Evolutionary conservation across 2,113 vertebrate genomes (phyloP).

Genomic region (Polypterus bichir): DNA sequence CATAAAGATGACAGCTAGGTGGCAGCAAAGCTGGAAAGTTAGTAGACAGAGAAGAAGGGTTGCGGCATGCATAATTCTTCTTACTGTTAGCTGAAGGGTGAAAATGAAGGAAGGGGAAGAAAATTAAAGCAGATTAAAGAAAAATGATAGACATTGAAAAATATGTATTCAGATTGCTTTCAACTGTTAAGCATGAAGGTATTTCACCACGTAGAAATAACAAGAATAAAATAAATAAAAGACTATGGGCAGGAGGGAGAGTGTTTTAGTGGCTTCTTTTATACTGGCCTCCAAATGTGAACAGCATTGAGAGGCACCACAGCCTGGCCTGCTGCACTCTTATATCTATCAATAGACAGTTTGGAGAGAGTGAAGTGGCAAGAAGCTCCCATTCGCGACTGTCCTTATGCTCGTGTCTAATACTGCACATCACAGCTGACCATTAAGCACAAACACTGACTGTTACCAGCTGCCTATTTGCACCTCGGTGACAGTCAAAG

Average conservation of each 20-base stretch:
- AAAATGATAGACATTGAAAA: constrained; percentile 21
- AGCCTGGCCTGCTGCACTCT: no score
- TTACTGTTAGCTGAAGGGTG: constrained; percentile 45
- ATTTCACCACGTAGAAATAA: background rate
- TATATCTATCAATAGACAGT: background rate
- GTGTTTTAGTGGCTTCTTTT: no score
- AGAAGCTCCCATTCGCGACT: background rate
- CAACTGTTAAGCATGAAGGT: background rate
- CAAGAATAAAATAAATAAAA: background rate
- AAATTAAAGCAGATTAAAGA: constrained; percentile 24
- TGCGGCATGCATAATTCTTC: constrained; percentile 28
- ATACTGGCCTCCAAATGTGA: background rate
- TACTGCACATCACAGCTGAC: constrained; percentile 4
- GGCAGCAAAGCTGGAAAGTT: constrained; percentile 14
- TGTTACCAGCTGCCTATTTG: background rate
- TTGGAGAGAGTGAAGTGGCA: background rate
- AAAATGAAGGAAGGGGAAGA: constrained; percentile 25
- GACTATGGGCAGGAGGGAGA: background rate
- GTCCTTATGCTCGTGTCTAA: constrained; percentile 8
- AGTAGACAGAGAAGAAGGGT: constrained; percentile 27
- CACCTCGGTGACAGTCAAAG: constrained; percentile 11
- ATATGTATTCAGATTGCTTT: constrained; percentile 29
- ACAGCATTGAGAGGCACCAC: no score
- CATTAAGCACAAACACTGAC: constrained; percentile 2
- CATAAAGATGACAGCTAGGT: constrained; percentile 14